Evolutionary conservation across 2,797 vertebrate species (phyloP).

Genomic region (Ctenopoma kingsleyae): DNA sequence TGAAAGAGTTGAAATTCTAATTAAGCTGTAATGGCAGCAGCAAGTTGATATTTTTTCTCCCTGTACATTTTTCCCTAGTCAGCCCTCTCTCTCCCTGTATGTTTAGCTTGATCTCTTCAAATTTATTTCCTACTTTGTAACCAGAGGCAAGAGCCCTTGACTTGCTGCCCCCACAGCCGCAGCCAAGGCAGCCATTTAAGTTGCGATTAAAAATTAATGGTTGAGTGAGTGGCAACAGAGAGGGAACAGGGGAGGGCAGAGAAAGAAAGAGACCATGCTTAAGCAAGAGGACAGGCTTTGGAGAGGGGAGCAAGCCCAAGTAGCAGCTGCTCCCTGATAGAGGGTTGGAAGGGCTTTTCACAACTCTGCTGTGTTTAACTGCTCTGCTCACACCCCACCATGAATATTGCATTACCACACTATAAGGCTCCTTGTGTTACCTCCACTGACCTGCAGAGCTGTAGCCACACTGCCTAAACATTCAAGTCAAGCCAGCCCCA

Average conservation of each 20-base stretch:
- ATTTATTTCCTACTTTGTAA: constrained; percentile 84
- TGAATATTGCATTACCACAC: constrained; percentile 86
- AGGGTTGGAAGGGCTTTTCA: constrained; percentile 80
- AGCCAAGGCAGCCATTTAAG: constrained; percentile 87
- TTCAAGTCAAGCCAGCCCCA: constrained; percentile 54
- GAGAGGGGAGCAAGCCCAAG: constrained; percentile 53
- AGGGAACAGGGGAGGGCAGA: constrained; percentile 61
- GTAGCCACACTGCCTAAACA: constrained; percentile 48
- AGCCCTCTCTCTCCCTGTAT: constrained; percentile 65
- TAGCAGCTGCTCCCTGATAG: constrained; percentile 82
- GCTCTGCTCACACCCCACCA: constrained; percentile 77
- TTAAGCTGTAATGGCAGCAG: constrained; percentile 71
- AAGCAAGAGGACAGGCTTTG: constrained; percentile 56
- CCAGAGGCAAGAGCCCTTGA: constrained; percentile 84
- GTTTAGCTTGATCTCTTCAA: constrained; percentile 84
- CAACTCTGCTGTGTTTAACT: constrained; percentile 81
- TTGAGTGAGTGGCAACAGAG: constrained; percentile 74
- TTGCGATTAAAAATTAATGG: constrained; percentile 89
- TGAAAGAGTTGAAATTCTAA: constrained; percentile 78
- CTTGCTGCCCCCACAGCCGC: constrained; percentile 79
- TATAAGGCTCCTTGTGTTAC: constrained; percentile 77
- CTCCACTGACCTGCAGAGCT: constrained; percentile 63
- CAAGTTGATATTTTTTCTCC: constrained; percentile 62
- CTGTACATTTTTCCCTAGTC: constrained; percentile 55
- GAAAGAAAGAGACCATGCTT: constrained; percentile 65